A percentile compares a stretch with the other conserved stretches of the same genome.
phyloP scores from a whole-genome alignment of 2,888 invertebrate species.

The Lithophane socia region DNA sequence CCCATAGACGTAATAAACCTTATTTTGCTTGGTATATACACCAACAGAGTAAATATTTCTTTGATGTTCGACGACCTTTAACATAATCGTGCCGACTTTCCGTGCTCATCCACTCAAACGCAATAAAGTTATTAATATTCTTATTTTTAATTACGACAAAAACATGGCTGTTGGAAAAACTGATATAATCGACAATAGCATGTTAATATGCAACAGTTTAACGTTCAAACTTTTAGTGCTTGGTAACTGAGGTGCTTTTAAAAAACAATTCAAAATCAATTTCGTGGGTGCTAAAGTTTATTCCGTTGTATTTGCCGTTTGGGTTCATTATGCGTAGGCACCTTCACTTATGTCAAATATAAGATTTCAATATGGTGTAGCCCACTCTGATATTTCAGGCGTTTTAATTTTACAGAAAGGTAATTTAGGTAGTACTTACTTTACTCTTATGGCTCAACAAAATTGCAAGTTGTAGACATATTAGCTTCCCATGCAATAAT shows the following conservation, averaged over 20 bases:
- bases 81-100: slow-evolving; percentile 52
- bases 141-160: slow-evolving; percentile 65
- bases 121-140: slow-evolving; percentile 66
- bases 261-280: neutral
- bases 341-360: neutral
- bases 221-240: slow-evolving; percentile 26
- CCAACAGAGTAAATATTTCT: slow-evolving; percentile 8
- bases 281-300: neutral
- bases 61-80: slow-evolving; percentile 47
- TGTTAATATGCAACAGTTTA: slow-evolving; percentile 60
- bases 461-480: too few species aligned
- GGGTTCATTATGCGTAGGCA: neutral
- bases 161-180: slow-evolving; percentile 59
- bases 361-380: neutral
- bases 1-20: neutral
- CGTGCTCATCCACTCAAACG: slow-evolving; percentile 65
- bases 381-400: neutral
- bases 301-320: neutral
- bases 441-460: neutral
- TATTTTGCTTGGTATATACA: neutral
- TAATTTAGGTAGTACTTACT: too few species aligned
- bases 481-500: neutral
- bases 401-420: neutral
- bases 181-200: slow-evolving; percentile 77
- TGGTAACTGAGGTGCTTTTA: slow-evolving; percentile 1